Base-by-base conservation (phyloP, 2,797 vertebrate species). In the Pangasius krempfi region DNA sequence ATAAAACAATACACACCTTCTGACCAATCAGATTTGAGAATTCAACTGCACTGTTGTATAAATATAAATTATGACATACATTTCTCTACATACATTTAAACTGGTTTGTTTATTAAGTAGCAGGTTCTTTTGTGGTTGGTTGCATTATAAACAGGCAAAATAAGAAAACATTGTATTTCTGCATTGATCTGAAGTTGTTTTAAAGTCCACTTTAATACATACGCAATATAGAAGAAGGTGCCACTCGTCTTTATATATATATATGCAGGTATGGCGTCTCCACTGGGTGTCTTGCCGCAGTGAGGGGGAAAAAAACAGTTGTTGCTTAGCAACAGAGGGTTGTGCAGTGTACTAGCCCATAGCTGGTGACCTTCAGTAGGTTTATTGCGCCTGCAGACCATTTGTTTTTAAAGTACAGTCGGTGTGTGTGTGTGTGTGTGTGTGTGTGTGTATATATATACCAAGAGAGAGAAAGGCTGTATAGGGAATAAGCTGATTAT, bases 271-370 rank as follows among this genome's bases (percentile, higher is more conserved):
- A 72, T 7, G 20, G 56, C 40, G 12, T 73, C n/a, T 73, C 33
- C 1, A 52, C 87, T 40, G 62, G 90, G 58, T 30, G 54, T 90
- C 87, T 90, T 95, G 93, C 93, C 90, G 94, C 95, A 95, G 93
- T 94, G 93, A 89, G 90, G 80, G 90, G 33, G 79, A 89, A 16
- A 37, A 85, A 85, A 88, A 68, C 89, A 37, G 86, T 85, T 86
- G 95, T 96, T 95, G 94, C 96, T 89, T 95, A 94, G 96, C 94
- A 95, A 96, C 95, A 92, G 91, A 91, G 92, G 44, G 91, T 92
- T 94, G 81, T 84, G 82, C 82, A 68, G 81, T 18, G 66, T 30
- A 9, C 60, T 27, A 84, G 62, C 62, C 27, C 44, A 14, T 84
- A 92, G n/a, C 1, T 54, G 84, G 50, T 30, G 84, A 89, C 88